These are phyloP conservation scores for Oncorhynchus tshawytscha DNA, from an alignment of 2,113 vertebrate species.

Conservation along the genomic window DNA sequence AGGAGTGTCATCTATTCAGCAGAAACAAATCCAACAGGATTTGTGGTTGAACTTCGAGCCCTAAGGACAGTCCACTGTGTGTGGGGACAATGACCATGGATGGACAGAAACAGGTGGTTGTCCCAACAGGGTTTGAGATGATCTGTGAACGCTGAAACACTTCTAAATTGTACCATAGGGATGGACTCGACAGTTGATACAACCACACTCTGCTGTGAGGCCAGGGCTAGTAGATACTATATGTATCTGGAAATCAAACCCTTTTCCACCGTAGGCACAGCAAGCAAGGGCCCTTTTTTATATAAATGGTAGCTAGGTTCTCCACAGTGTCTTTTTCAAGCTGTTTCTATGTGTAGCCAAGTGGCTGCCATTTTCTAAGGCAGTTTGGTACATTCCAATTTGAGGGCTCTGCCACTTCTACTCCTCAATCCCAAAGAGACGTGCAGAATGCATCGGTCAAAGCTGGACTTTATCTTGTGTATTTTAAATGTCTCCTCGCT, in stretches of 20 bases:
- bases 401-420: constrained; percentile 5
- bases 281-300: background rate
- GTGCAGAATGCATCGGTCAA: constrained; percentile 8
- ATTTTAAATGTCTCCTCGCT: constrained; percentile 12
- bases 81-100: background rate
- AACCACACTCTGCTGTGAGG: background rate
- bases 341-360: background rate
- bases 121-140: background rate
- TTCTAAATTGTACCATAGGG: background rate
- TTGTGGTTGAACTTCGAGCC: too few relatives aligned
- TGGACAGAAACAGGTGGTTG: background rate
- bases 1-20: background rate
- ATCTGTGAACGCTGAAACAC: too few relatives aligned
- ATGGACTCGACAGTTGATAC: background rate
- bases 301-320: background rate
- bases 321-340: constrained; percentile 14
- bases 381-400: constrained; percentile 10
- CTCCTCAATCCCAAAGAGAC: background rate
- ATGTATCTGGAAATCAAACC: background rate
- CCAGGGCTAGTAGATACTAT: background rate
- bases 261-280: background rate
- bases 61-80: background rate
- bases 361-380: background rate
- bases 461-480: constrained; percentile 41
- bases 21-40: background rate